Base-by-base conservation (phyloP, 2,888 invertebrate species). In the Caenorhabditis sp. region DNA sequence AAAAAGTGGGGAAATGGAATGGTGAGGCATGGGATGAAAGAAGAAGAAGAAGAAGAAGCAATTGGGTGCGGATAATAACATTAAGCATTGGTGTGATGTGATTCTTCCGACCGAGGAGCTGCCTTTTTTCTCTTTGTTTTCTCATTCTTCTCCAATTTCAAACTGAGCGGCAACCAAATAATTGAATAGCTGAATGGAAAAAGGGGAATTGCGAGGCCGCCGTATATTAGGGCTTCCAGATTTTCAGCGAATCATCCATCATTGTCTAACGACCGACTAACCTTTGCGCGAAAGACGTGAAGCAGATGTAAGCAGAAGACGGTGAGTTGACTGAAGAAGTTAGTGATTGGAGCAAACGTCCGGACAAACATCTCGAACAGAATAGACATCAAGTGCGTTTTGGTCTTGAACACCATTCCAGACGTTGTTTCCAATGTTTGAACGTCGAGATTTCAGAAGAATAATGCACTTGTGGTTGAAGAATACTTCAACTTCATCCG, bases 281-380 rank as follows among this genome's bases (percentile, higher is more conserved):
- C 70, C 70, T 70, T 70, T 37, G 70, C 70, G n/a, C 70, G 52
- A 5, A 70, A 20, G 8, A 59, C 70, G 0, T 35, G 52, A 0
- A 70, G 45, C 5, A 58, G 58, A 13, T 70, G 59, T n/a, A 70
- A 15, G 37, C 70, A 70, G 70, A 70, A 70, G 45, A 58, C 41
- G 27, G 70, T 70, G 32, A 59, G 13, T 37, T 70, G 70, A 30
- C 27, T 59, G 59, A 52, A 70, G 50, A 70, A 59, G n/a, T 70
- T 70, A 13, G 70, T 70, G 20, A 70, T 70, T 20, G 70, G 59
- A 5, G 70, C 46, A n/a, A 52, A 70, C 11, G 59, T 32, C 24
- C 46, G 52, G 11, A 43, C 11, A 4, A 70, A 37, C 59, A 59
- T 53, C 5, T 70, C 70, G 45, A 59, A 41, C 20, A 70, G 17